Base-by-base conservation (phyloP, 92 coral and sea anemone genomes). In the Phenganax marumi region DNA sequence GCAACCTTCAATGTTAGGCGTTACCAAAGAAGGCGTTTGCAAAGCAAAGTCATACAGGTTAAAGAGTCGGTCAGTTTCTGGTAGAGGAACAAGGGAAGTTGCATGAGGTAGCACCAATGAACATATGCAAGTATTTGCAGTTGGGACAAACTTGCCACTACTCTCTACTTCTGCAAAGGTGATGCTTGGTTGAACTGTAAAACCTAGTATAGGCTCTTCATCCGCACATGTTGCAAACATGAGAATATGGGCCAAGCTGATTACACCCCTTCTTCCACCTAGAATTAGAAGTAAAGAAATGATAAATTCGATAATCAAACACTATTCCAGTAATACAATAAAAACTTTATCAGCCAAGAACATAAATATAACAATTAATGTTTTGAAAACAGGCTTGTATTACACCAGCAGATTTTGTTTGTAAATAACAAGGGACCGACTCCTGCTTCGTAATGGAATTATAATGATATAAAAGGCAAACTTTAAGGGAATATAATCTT, bases 181-280 rank as follows among this genome's bases (percentile, higher is more conserved):
- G 69, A 85, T 65, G 23, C 85, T 76, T 47, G 88, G 90, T 81
- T 74, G 86, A 47, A 89, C 58, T 62, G 75, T 50, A 87, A 90
- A 90, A 43, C 93, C 89, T 52, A 90, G 69, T 16, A 90, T 76
- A 39, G 93, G 93, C 68, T 90, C 91, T 79, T 85, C 88, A 43
- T 90, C 93, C 12, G 93, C 85, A 24, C 88, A 88, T 46, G 91
- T 88, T 16, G 73, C 81, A 52, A 90, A 90, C 73, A 76, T 73
- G 48, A 90, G 83, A 84, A 90, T 71, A 54, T 85, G 89, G 14
- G 83, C 58, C 81, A 90, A 77, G 12, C 73, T 70, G 22, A 90
- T 85, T 10, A 9, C 84, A 50, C 57, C 77, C 74, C 93, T 87
- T 69, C 91, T 58, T 56, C 93, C 90, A 90, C 88, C 93, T 90